phyloP scores from a whole-genome alignment of 2,797 vertebrate species.

The Poecilia gillii region DNA sequence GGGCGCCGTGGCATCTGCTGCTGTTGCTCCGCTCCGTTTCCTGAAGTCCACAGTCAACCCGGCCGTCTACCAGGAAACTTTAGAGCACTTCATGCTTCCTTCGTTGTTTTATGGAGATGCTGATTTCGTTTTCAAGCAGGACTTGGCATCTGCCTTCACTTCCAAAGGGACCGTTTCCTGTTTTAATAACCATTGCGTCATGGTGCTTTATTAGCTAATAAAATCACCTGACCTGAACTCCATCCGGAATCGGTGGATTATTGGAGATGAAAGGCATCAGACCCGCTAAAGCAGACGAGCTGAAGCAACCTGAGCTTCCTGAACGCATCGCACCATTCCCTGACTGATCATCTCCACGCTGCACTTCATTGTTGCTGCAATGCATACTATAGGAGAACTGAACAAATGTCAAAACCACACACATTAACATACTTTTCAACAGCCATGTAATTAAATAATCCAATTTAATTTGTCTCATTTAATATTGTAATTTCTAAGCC shows the following conservation, averaged over 20 bases:
- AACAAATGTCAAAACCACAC: neutral
- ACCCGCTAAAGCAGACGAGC: neutral
- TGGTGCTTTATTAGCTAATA: neutral
- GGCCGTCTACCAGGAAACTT: neutral
- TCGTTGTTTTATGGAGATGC: neutral
- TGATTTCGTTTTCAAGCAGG: neutral
- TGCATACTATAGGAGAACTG: neutral
- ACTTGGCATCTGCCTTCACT: neutral
- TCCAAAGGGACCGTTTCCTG: neutral
- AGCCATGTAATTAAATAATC: neutral
- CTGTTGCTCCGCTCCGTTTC: neutral
- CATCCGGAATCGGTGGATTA: neutral
- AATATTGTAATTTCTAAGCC: neutral
- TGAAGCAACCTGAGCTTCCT: neutral
- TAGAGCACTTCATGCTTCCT: neutral
- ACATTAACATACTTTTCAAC: neutral
- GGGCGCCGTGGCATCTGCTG: neutral
- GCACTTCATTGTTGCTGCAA: neutral
- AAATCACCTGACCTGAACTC: neutral
- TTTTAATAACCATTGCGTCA: neutral
- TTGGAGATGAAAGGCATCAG: neutral
- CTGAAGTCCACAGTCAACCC: neutral
- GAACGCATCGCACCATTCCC: neutral
- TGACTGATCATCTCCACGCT: neutral
- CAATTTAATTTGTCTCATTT: neutral